A percentile compares a stretch with the other conserved stretches of the same genome.
phyloP scores from a whole-genome alignment of 2,797 vertebrate species.

The Nannoperca obscura region DNA sequence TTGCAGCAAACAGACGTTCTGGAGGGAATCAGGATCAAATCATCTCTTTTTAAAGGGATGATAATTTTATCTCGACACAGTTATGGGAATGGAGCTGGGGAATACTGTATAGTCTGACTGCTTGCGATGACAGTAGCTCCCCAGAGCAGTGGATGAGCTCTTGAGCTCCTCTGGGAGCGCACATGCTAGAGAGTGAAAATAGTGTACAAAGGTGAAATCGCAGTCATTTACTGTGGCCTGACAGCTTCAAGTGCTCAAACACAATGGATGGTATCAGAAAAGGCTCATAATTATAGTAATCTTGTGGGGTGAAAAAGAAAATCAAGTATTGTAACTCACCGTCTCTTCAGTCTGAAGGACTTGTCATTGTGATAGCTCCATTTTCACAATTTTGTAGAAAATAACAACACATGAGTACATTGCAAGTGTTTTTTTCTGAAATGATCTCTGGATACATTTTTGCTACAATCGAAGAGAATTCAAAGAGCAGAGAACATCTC shows the following conservation, averaged over 20 bases:
- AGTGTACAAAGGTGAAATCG: conserved; percentile 38
- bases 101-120: conserved; percentile 18
- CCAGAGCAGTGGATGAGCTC: conserved; percentile 40
- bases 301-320: background rate
- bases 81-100: conserved; percentile 19
- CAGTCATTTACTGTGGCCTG: conserved; percentile 20
- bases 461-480: conserved; percentile 15
- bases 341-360: conserved; percentile 48
- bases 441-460: background rate
- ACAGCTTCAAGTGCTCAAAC: conserved; percentile 23
- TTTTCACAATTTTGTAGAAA: conserved; percentile 16
- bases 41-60: conserved; percentile 11
- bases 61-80: conserved; percentile 15
- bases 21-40: background rate
- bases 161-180: conserved; percentile 44
- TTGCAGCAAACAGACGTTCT: background rate
- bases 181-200: conserved; percentile 47
- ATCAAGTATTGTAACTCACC: conserved; percentile 67
- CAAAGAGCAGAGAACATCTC: conserved; percentile 15
- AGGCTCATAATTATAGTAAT: conserved; percentile 10
- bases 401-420: background rate
- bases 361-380: conserved; percentile 48
- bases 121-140: conserved; percentile 44
- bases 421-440: background rate
- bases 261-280: conserved; percentile 2